These are phyloP conservation scores for Himalopsyche anomala DNA, from an alignment of 2,888 invertebrate genomes.

Conservation along the genomic window DNA sequence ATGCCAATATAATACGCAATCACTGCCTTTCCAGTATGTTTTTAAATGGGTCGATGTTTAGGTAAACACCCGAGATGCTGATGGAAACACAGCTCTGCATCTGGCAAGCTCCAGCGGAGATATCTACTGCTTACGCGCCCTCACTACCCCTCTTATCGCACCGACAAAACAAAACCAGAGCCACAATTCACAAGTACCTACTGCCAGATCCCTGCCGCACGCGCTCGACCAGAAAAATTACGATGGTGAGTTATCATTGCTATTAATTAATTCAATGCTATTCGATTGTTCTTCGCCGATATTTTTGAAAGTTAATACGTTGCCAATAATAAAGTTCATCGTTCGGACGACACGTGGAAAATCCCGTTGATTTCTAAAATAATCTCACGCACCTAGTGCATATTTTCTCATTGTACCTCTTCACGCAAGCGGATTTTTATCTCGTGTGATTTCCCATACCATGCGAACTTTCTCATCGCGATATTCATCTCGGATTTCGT, in stretches of 20 bases:
- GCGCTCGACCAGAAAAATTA: constrained; percentile 90
- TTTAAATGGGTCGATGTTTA: constrained; percentile 66
- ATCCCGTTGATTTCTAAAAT: constrained; percentile 36
- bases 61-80: constrained; percentile 81
- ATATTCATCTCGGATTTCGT: constrained; percentile 6
- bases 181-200: constrained; percentile 66
- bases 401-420: background rate
- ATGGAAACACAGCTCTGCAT: constrained; percentile 92
- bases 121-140: constrained; percentile 82
- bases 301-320: no score
- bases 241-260: constrained; percentile 81
- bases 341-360: constrained; percentile 4
- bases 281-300: background rate
- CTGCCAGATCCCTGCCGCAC: constrained; percentile 75
- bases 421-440: background rate
- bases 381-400: background rate
- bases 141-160: constrained; percentile 81
- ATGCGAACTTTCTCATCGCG: constrained; percentile 36
- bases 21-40: no score
- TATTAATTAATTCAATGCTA: background rate
- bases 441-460: constrained; percentile 11
- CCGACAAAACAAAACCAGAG: constrained; percentile 70
- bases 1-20: no score
- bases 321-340: constrained; percentile 6
- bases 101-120: constrained; percentile 86